These are phyloP conservation scores for Erynnis tages DNA, from an alignment of 2,888 invertebrate genomes.

Conservation along the genomic window DNA sequence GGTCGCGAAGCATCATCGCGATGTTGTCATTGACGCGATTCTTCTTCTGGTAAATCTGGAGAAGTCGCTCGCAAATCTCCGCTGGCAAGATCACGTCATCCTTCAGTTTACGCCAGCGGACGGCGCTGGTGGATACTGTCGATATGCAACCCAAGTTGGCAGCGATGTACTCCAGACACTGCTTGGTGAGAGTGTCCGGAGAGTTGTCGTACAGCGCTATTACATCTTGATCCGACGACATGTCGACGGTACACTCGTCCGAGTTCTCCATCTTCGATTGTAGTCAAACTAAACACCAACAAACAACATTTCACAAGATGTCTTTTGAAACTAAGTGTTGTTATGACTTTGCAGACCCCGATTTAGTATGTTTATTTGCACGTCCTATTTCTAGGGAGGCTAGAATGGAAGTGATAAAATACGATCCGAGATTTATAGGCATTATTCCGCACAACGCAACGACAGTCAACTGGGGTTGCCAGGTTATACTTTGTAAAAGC, in stretches of 20 bases:
- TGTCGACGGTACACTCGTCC: conserved; percentile 38
- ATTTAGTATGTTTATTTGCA: conserved; percentile 18
- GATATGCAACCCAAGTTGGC: conserved; percentile 84
- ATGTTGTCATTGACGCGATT: conserved; percentile 84
- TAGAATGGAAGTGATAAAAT: conserved; percentile 28
- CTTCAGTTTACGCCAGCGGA: conserved; percentile 74
- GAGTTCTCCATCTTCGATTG: conserved; percentile 16
- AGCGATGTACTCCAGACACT: conserved; percentile 84
- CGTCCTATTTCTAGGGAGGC: conserved; percentile 6
- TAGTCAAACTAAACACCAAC: conserved; percentile 27
- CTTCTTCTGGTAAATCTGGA: conserved; percentile 80
- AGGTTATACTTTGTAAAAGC: not conserved
- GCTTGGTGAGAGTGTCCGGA: conserved; percentile 84
- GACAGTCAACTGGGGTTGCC: conserved; percentile 23
- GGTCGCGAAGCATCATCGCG: conserved; percentile 86
- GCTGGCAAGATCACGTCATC: conserved; percentile 85
- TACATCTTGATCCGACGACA: conserved; percentile 50
- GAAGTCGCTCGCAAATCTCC: conserved; percentile 87
- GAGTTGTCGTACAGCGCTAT: conserved; percentile 55
- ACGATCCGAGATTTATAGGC: conserved; percentile 13
- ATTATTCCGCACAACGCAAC: conserved; percentile 41
- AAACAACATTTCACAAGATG: conserved; percentile 40
- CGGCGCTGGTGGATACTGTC: conserved; percentile 61
- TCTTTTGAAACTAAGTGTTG: not conserved
- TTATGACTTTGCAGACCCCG: conserved; percentile 19